Evolutionary conservation across 2,888 invertebrate species (phyloP), one percentile per base, ranked within the genome.

Genomic region (Eupeodes luniger): DNA sequence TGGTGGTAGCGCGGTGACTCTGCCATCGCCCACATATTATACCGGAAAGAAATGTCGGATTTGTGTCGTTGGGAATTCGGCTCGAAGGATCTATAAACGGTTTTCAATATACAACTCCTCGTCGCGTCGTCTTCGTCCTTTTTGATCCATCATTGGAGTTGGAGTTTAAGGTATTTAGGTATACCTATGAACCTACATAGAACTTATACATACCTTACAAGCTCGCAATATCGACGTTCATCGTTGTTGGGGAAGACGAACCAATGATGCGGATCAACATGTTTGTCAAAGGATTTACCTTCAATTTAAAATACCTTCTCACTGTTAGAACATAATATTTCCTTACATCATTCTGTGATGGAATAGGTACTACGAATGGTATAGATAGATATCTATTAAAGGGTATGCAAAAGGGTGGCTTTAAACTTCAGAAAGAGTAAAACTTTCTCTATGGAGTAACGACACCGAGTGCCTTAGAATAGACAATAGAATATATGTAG

Each of bases 71-170:
- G 47, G 59, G 78, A 85, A 81, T 85, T 88, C 88, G 85, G 85
- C 85, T 81, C 62, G 84, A 88, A 85, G 81, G 85, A 64, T 78
- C 77, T 88, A 84, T 88, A 81, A 88, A 88, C 85, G 81, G 77
- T 85, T 85, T 87, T 80, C 84, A 77, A 87, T 84, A 86, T 81
- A 62, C 80, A 27, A 27, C 27, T 27, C 27, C 3, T 27, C 27
- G 27, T 67, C 66, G 36, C 40, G 6, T 40, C 40, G 40, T 9
- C 40, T 9, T 27, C 27, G 27, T 64, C 69, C 49, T 75, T 36
- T n/a, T 59, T 74, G 34, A 47, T 75, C 69, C 16, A 19, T 6
- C 44, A 19, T 70, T 19, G 70, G 53, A 40, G 70, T 55, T 70
- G 16, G 9, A 19, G 19, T 9, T 40, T 12, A 12, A 51, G 51